Conservation (phyloP, 2,797 vertebrate genomes). For the Chiloscyllium punctatum region DNA sequence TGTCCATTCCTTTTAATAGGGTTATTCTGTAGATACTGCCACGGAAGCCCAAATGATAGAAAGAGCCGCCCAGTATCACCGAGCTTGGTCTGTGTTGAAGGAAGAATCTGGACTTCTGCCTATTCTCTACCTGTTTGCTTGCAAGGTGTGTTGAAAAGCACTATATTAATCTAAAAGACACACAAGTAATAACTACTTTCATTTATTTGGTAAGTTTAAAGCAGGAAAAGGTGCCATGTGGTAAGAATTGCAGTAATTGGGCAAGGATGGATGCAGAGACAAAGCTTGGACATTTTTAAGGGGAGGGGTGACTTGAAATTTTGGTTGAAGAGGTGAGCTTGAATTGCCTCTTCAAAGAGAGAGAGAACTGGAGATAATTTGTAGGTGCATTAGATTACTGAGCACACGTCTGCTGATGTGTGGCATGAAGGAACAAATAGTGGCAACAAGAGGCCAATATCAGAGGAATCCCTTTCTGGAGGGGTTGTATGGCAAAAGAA, state of each 20-base stretch:
- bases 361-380: not conserved
- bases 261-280: not conserved
- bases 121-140: conserved; percentile 63
- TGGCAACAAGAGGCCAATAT: not conserved
- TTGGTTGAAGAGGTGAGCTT: not conserved
- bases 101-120: conserved; percentile 58
- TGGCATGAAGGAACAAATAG: not conserved
- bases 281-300: not conserved
- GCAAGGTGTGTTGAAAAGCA: conserved; percentile 56
- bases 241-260: not conserved
- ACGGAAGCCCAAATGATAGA: conserved; percentile 61
- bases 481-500: not conserved
- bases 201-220: not conserved
- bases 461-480: not conserved
- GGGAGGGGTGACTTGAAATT: too few species aligned
- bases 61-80: conserved; percentile 60
- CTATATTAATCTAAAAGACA: not conserved
- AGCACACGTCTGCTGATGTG: not conserved
- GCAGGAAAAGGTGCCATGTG: not conserved
- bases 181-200: not conserved
- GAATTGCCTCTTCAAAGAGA: not conserved
- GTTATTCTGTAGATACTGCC: conserved; percentile 61
- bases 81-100: conserved; percentile 53
- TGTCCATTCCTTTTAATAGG: conserved; percentile 49
- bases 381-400: not conserved